These are phyloP conservation scores for Poecilia gillii DNA, from an alignment of 2,797 vertebrate genomes.

Conservation along the genomic window DNA sequence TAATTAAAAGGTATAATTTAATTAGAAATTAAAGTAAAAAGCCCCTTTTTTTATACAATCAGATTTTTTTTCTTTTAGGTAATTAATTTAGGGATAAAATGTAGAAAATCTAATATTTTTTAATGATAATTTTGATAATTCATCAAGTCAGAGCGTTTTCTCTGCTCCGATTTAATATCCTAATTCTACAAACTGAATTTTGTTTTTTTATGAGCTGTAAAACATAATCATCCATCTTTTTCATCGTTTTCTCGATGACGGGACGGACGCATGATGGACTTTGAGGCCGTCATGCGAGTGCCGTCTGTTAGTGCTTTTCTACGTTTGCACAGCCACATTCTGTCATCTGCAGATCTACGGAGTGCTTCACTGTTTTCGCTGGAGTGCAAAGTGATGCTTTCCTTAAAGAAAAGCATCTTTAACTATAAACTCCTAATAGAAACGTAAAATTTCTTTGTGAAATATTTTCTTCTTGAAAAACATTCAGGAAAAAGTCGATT, in stretches of 20 bases:
- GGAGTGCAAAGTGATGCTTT: slow-evolving; percentile 29
- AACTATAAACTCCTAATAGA: background rate
- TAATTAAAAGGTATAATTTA: background rate
- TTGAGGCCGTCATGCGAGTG: background rate
- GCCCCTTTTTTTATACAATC: background rate
- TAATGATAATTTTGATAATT: background rate
- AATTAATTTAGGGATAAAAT: background rate
- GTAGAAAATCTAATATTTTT: background rate
- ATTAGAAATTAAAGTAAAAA: background rate
- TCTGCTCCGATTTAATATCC: background rate
- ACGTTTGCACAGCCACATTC: background rate
- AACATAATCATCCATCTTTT: background rate
- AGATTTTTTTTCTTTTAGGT: background rate
- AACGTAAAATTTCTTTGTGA: slow-evolving; percentile 2
- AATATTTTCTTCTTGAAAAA: slow-evolving; percentile 17
- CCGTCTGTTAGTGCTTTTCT: background rate
- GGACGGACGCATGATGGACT: background rate
- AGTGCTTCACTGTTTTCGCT: slow-evolving; percentile 8
- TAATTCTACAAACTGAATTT: background rate
- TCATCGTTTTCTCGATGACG: background rate
- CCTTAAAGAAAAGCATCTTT: slow-evolving; percentile 3
- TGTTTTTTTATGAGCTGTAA: background rate
- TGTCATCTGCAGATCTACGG: slow-evolving; percentile 13
- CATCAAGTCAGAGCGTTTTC: background rate
- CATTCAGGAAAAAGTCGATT: slow-evolving; percentile 11